A percentile compares a stretch with the other conserved stretches of the same genome.
These are phyloP conservation scores for Poeciliopsis turneri DNA, from an alignment of 2,797 vertebrate species.

Conservation along the genomic window DNA sequence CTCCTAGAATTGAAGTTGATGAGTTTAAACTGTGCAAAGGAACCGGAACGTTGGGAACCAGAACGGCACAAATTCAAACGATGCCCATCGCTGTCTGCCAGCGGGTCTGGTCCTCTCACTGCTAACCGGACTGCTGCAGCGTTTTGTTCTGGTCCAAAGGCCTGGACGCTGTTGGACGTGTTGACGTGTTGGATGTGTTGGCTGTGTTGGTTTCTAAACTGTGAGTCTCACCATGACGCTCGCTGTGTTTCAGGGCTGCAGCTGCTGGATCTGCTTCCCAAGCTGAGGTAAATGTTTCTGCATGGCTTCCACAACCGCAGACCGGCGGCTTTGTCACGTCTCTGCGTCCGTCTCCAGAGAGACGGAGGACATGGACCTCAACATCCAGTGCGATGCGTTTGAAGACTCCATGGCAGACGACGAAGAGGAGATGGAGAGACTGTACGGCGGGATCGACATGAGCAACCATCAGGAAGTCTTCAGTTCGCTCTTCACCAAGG, in stretches of 20 bases:
- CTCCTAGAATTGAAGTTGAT: too few species aligned
- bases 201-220: not conserved
- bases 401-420: conserved; percentile 86
- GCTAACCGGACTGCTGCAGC: not conserved
- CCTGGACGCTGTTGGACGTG: not conserved
- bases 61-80: too few species aligned
- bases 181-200: not conserved
- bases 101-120: too few species aligned
- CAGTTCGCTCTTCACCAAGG: conserved; percentile 84
- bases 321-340: not conserved
- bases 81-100: too few species aligned
- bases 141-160: not conserved
- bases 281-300: conserved; percentile 78
- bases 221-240: not conserved
- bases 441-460: conserved; percentile 87
- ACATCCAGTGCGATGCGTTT: conserved; percentile 88
- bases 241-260: conserved; percentile 81
- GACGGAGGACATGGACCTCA: conserved; percentile 84
- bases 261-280: conserved; percentile 85
- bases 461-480: conserved; percentile 88
- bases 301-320: not conserved
- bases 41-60: too few species aligned
- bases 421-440: conserved; percentile 84
- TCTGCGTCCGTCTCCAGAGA: conserved; percentile 73
- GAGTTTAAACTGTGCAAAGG: too few species aligned